Conservation (phyloP, 2,113 vertebrate genomes). For the Amia ocellicauda region DNA sequence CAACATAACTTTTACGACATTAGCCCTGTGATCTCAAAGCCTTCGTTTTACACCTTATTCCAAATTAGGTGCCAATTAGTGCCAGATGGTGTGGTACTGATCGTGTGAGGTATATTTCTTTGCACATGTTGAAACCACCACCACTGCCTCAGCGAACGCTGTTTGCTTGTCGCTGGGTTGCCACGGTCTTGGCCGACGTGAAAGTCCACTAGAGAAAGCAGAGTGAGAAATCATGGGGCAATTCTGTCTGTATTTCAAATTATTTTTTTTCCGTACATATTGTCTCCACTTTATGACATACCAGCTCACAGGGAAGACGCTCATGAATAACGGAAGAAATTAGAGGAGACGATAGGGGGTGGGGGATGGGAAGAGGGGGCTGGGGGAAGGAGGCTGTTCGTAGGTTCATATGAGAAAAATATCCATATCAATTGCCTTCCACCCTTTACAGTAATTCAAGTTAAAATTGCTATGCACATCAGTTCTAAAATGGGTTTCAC, state of each 20-base stretch:
- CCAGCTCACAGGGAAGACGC: conserved; percentile 55
- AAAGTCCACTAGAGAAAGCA: too few relatives aligned
- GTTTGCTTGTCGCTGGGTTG: too few relatives aligned
- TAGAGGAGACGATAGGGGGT: conserved; percentile 50
- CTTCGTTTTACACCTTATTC: conserved; percentile 31
- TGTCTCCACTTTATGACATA: conserved; percentile 23
- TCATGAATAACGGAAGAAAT: conserved; percentile 68
- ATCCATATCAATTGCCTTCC: too few relatives aligned
- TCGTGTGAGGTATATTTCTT: conserved; percentile 17
- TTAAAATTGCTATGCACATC: conserved; percentile 5
- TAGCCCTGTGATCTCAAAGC: conserved; percentile 24
- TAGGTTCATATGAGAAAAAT: too few relatives aligned
- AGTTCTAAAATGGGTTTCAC: conserved; percentile 40
- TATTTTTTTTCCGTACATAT: background rate
- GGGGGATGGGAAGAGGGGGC: conserved; percentile 40
- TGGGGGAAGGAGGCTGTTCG: conserved; percentile 33
- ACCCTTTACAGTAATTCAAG: too few relatives aligned
- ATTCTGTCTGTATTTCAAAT: too few relatives aligned
- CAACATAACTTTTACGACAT: conserved; percentile 15
- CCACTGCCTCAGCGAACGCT: too few relatives aligned
- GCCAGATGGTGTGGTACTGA: conserved; percentile 31
- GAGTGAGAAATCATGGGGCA: too few relatives aligned
- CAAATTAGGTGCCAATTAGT: conserved; percentile 46
- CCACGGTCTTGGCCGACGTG: too few relatives aligned
- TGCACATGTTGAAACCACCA: background rate